Percentiles rank a stretch among this genome's conserved stretches.
These are phyloP conservation scores for Mesorhabditis sp. DNA, from an alignment of 2,888 invertebrate species.

Conservation along the genomic window DNA sequence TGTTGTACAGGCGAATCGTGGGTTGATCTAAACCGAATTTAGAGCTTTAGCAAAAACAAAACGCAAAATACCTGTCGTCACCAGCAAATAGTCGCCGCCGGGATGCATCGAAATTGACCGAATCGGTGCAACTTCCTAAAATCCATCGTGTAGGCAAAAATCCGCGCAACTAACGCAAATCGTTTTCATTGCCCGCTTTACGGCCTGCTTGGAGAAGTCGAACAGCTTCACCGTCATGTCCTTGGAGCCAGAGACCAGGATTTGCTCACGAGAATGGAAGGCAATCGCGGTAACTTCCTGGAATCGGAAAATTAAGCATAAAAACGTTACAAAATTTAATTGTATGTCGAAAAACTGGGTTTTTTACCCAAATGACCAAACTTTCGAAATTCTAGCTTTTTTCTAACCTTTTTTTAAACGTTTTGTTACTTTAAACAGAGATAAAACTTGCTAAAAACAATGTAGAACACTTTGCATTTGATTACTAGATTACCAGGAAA, in stretches of 20 bases:
- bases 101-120: conserved; percentile 89
- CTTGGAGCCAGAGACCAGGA: conserved; percentile 87
- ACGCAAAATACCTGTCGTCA: conserved; percentile 72
- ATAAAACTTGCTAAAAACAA: too few relatives aligned
- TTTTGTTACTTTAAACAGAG: too few relatives aligned
- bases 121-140: conserved; percentile 83
- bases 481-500: background rate
- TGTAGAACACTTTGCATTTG: too few relatives aligned
- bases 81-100: conserved; percentile 85
- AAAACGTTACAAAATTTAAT: background rate
- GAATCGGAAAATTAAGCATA: conserved; percentile 15
- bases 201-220: conserved; percentile 95
- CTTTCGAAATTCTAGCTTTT: too few relatives aligned
- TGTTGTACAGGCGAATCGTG: conserved; percentile 79
- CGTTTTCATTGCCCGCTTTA: conserved; percentile 92
- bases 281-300: conserved; percentile 88
- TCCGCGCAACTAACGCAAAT: conserved; percentile 62
- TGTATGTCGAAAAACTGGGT: too few relatives aligned
- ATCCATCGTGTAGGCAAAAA: background rate
- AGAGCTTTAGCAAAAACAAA: too few relatives aligned
- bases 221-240: conserved; percentile 93
- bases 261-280: conserved; percentile 91
- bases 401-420: too few relatives aligned
- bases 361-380: too few relatives aligned
- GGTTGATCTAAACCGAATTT: conserved; percentile 69